Evolutionary conservation across 2,888 invertebrate species (phyloP), one percentile per base, ranked within the genome.

Genomic region (Lasioglossum villosulum): DNA sequence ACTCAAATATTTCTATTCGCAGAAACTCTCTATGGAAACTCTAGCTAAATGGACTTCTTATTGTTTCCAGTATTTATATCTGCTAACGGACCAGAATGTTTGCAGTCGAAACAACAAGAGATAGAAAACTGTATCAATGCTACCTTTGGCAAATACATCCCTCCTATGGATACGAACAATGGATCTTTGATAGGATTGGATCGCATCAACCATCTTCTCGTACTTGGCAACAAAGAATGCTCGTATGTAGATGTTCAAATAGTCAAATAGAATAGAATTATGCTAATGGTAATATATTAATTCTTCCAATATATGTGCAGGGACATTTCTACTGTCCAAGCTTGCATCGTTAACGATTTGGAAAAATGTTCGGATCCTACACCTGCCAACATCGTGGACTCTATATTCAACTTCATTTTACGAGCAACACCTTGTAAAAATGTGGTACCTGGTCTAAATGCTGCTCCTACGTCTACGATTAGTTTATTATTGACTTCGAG

Each of bases 61-160:
- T 82, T 88, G 86, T 82, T 96, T 96, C 19, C 82, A 96, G 97
- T 98, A 91, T 98, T 98, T 93, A 97, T 98, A 81, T 97, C 98
- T 1, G 97, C 98, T 93, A 97, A 97, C n/a, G 98, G 98, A 0
- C 97, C 97, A 14, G 97, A 98, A 92, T 98, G 98, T 92, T 95
- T 98, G 84, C 92, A 96, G 81, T 95, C 96, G 0, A 96, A 97
- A 86, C 95, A 96, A 84, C 96, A 96, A 0, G 96, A 95, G 1
- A 96, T 98, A 56, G 96, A 96, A 91, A 93, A 95, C 4, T 98
- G 98, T 92, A 92, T 96, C 14, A 97, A 97, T 92, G 93, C 94
- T 42, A 97, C 97, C 0, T 95, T 97, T 56, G 96, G 96, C 0
- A 90, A 95, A 0, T 96, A 96, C 88, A 82, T 96, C 2, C 95